Percentiles rank a stretch among this genome's conserved stretches.
Evolutionary conservation across 2,888 invertebrate genomes (phyloP).

Genomic region (Dynastes hyllus): DNA sequence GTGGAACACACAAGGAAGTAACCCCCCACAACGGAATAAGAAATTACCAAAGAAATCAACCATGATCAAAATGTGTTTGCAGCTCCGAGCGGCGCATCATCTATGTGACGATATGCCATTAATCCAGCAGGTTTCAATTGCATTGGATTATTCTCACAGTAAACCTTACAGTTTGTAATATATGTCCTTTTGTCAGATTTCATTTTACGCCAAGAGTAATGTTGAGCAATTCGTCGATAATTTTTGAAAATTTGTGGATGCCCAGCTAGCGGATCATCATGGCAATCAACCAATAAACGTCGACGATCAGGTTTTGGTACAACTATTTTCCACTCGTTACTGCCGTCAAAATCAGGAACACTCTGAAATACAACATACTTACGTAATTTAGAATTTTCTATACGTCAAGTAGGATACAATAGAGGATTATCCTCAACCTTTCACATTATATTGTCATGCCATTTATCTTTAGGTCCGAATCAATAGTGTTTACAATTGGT

Average conservation of each 20-base stretch:
- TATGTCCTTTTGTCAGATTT: conserved; percentile 34
- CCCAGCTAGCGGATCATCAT: conserved; percentile 50
- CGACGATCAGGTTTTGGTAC: conserved; percentile 51
- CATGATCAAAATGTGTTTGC: too few species aligned
- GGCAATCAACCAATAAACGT: conserved; percentile 35
- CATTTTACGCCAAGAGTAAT: conserved; percentile 62
- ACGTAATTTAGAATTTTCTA: too few species aligned
- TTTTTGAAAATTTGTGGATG: conserved; percentile 60
- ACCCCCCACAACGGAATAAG: too few species aligned
- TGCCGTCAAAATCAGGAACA: conserved; percentile 40
- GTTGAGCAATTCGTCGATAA: conserved; percentile 42
- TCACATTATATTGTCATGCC: not conserved
- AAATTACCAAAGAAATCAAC: too few species aligned
- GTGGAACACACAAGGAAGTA: too few species aligned
- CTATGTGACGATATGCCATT: too few species aligned
- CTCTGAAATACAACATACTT: not conserved
- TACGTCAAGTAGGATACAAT: too few species aligned
- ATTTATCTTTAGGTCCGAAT: not conserved
- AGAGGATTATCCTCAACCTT: too few species aligned
- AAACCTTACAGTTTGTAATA: too few species aligned
- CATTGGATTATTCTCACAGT: too few species aligned
- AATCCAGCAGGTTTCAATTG: too few species aligned
- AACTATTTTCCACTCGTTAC: conserved; percentile 42
- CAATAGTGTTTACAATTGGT: not conserved
- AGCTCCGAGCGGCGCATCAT: too few species aligned